Conservation (phyloP, 64 coral and sea anemone genomes). For the Anthopleura sola region DNA sequence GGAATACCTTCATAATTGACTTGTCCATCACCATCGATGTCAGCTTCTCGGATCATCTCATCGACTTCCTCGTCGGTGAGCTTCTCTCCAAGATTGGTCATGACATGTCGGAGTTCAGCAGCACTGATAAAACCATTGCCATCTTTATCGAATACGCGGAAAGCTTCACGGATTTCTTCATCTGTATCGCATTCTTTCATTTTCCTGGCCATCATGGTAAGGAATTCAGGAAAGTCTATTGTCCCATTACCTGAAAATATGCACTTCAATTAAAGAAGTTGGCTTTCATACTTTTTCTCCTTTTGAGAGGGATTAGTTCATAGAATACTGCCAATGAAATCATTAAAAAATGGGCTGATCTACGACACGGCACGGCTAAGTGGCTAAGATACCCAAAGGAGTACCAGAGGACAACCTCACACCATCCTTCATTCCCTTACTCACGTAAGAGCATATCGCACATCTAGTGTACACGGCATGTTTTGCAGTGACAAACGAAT, state of each 20-base stretch:
- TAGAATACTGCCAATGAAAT: too few relatives aligned
- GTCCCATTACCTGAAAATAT: conserved; percentile 70
- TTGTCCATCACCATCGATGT: conserved; percentile 86
- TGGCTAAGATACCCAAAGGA: too few relatives aligned
- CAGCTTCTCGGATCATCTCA: conserved; percentile 83
- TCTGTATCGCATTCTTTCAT: conserved; percentile 74
- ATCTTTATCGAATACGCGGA: conserved; percentile 80
- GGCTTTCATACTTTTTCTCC: too few relatives aligned
- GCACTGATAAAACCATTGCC: conserved; percentile 85
- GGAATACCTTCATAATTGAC: conserved; percentile 71
- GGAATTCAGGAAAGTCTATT: conserved; percentile 75
- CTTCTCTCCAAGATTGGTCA: conserved; percentile 77
- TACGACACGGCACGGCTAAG: too few relatives aligned
- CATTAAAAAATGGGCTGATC: too few relatives aligned
- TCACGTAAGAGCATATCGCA: too few relatives aligned
- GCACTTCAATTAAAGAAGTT: too few relatives aligned
- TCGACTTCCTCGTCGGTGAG: conserved; percentile 83
- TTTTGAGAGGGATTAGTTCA: too few relatives aligned
- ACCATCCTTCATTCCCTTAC: too few relatives aligned
- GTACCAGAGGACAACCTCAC: too few relatives aligned
- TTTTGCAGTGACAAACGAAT: too few relatives aligned
- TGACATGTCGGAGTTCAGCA: conserved; percentile 71
- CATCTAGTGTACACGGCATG: too few relatives aligned
- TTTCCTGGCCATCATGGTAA: conserved; percentile 73
- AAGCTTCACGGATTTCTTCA: conserved; percentile 74